Base-by-base conservation (phyloP, 2,888 invertebrate species). In the Caenorhabditis sp. region DNA sequence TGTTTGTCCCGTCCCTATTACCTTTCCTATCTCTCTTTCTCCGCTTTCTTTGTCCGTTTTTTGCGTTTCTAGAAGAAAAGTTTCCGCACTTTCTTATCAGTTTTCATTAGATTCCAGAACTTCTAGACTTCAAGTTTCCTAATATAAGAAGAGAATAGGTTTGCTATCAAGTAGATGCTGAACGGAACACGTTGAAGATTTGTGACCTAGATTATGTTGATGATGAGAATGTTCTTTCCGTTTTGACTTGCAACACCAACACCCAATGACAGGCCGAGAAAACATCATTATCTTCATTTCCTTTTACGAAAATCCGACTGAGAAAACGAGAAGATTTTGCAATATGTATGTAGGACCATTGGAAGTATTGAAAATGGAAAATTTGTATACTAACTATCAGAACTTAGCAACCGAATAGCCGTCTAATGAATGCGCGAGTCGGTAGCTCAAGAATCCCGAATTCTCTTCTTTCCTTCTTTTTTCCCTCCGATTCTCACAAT, bases 181-280 rank as follows among this genome's bases (percentile, higher is more conserved):
- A 11, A 6, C n/a, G 61, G 40, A 61, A 61, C 60, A 70, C 40
- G 37, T 70, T 53, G 32, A 20, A 37, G 51, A 61, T 64, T 72
- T 60, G 58, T 68, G 76, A 76, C 67, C 76, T 76, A 76, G 51
- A 76, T 76, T 44, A 22, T 37, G 51, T 51, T 67, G 40, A 20
- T 55, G 60, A 51, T 51, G 51, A 51, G 60, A 51, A 24, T 51
- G 61, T 61, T 55, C 26, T 47, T 72, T 72, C 58, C 35, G 35
- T 64, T 64, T 56, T 62, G 22, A 18, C 40, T 26, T 47, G 9
- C 24, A 26, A 18, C 69, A 47, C 13, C 9, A 32, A 32, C 32
- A 32, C n/a, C n/a, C n/a, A n/a, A n/a, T 32, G 47, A 18, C 20
- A 2, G 18, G 4, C 47, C 47, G 47, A 4, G 47, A 47, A 4